phyloP scores from a whole-genome alignment of 2,113 vertebrate species.

The Marcusenius ussheri region DNA sequence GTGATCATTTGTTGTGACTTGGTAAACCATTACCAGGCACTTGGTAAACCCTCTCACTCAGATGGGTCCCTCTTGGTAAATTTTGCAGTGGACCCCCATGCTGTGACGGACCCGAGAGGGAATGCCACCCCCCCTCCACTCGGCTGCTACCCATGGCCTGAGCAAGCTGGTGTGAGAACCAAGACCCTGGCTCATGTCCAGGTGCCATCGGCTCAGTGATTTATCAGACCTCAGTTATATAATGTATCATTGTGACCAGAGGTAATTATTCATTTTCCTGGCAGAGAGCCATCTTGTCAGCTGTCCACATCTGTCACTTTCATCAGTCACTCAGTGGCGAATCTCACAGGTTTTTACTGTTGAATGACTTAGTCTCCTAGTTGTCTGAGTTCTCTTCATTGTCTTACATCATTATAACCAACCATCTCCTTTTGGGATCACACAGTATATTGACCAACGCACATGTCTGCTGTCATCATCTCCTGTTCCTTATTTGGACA shows the following conservation, averaged over 20 bases:
- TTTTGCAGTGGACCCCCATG: neutral
- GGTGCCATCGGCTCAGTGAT: conserved; percentile 10
- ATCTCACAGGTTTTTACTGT: neutral
- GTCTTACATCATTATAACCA: neutral
- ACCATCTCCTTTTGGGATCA: neutral
- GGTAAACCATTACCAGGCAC: neutral
- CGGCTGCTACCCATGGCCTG: neutral
- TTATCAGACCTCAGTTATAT: neutral
- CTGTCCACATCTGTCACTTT: neutral
- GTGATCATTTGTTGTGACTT: neutral
- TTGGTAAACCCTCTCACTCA: neutral
- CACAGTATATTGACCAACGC: neutral
- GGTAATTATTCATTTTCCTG: neutral
- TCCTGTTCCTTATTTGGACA: neutral
- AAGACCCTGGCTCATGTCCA: neutral
- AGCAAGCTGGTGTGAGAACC: neutral
- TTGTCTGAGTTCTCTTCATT: neutral
- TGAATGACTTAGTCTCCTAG: neutral
- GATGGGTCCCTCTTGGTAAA: neutral
- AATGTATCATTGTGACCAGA: neutral
- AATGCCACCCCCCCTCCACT: neutral
- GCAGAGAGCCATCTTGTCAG: neutral
- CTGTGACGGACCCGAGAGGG: neutral
- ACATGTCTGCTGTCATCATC: neutral
- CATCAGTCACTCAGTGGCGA: neutral